Percentiles rank a stretch among this genome's conserved stretches.
Conservation (phyloP, 2,797 vertebrate species). For the Eupleurogrammus muticus region DNA sequence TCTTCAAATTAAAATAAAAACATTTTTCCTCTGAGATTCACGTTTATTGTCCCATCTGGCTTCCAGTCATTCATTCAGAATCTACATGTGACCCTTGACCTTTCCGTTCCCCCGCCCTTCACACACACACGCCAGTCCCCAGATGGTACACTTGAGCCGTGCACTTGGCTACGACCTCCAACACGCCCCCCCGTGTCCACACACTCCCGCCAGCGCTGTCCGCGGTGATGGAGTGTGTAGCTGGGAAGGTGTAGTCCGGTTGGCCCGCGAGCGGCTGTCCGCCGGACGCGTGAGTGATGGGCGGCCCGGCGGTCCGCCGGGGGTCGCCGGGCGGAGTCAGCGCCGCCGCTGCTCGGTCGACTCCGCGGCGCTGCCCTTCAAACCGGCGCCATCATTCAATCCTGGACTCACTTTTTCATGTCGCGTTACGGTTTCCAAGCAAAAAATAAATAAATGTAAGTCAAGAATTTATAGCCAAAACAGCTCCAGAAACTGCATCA, state of each 20-base stretch:
- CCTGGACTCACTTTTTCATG: slow-evolving; percentile 12
- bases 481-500: neutral
- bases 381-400: slow-evolving; percentile 43
- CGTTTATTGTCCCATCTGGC: slow-evolving; percentile 17
- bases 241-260: slow-evolving; percentile 58
- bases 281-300: slow-evolving; percentile 62
- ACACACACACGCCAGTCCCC: slow-evolving; percentile 11
- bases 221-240: slow-evolving; percentile 64
- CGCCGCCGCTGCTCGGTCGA: slow-evolving; percentile 54
- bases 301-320: slow-evolving; percentile 51
- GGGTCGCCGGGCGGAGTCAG: slow-evolving; percentile 66
- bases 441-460: no score
- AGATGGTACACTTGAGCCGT: slow-evolving; percentile 49
- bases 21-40: neutral
- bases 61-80: slow-evolving; percentile 28
- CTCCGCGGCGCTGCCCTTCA: slow-evolving; percentile 60
- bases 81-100: slow-evolving; percentile 33
- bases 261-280: slow-evolving; percentile 32
- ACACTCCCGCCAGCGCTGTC: slow-evolving; percentile 49
- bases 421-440: neutral
- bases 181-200: slow-evolving; percentile 36
- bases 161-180: slow-evolving; percentile 48
- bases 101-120: neutral
- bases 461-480: neutral
- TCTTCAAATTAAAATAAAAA: slow-evolving; percentile 5